These are phyloP conservation scores for Deilephila porcellus DNA, from an alignment of 2,888 invertebrate species.

Conservation along the genomic window DNA sequence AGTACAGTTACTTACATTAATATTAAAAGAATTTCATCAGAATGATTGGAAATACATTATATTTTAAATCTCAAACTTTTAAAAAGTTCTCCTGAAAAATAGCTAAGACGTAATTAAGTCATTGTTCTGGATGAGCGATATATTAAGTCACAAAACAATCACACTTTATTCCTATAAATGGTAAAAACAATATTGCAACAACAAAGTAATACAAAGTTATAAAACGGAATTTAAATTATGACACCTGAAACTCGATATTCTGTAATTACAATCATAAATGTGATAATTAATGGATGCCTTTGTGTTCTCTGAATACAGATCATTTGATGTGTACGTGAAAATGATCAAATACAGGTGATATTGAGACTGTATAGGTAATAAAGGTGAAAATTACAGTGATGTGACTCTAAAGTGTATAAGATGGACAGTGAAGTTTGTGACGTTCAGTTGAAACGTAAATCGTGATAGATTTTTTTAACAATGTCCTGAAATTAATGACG, in stretches of 20 bases:
- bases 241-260: background rate
- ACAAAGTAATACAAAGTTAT: background rate
- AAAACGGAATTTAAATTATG: slow-evolving; percentile 11
- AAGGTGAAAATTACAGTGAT: slow-evolving; percentile 54
- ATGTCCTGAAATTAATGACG: slow-evolving; percentile 70
- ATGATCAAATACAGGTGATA: slow-evolving; percentile 48
- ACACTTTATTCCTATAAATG: background rate
- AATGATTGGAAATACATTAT: no score
- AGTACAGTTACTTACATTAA: no score
- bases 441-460: slow-evolving; percentile 49
- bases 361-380: slow-evolving; percentile 38
- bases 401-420: slow-evolving; percentile 59
- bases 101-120: no score
- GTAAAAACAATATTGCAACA: background rate
- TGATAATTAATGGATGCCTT: background rate
- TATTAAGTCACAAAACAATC: slow-evolving; percentile 20
- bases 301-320: slow-evolving; percentile 4
- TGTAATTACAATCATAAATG: background rate
- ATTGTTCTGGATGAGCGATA: no score
- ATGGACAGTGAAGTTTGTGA: slow-evolving; percentile 57
- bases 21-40: no score
- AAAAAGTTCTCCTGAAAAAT: no score
- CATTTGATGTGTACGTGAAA: slow-evolving; percentile 24
- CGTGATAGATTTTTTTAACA: slow-evolving; percentile 36
- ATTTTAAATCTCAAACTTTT: no score